A percentile compares a stretch with the other conserved stretches of the same genome.
phyloP scores from a whole-genome alignment of 2,113 vertebrate genomes.

The Chaetops frenatus region DNA sequence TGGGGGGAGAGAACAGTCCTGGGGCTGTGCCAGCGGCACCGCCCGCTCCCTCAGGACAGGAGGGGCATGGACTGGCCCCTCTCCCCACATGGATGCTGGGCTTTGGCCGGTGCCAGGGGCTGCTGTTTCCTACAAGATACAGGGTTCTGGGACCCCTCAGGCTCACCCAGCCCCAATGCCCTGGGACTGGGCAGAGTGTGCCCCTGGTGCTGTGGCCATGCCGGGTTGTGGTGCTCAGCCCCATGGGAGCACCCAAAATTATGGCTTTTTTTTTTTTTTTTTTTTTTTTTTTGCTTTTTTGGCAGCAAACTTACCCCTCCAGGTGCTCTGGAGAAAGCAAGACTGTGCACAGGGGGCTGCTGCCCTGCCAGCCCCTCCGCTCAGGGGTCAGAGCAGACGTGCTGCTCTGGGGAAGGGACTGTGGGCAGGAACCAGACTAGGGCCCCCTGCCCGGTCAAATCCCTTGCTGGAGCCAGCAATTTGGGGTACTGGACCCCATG shows the following conservation, averaged over 20 bases:
- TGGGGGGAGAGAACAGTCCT: background rate
- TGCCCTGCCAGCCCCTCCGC: background rate
- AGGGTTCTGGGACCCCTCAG: background rate
- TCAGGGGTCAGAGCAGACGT: background rate
- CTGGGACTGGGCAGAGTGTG: fast-evolving
- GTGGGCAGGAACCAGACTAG: background rate
- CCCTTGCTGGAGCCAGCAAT: background rate
- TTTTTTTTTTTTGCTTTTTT: background rate
- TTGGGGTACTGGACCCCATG: background rate
- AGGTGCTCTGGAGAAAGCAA: background rate
- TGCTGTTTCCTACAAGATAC: background rate
- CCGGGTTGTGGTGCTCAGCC: background rate
- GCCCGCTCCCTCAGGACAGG: fast-evolving
- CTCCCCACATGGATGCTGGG: background rate
- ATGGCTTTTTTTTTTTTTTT: constrained; percentile 49
- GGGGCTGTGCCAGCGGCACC: background rate
- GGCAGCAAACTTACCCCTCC: background rate
- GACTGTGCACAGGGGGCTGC: background rate
- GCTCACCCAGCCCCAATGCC: background rate
- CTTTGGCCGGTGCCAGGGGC: background rate
- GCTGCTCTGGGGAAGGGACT: background rate
- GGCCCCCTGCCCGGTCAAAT: background rate
- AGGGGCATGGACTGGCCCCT: background rate
- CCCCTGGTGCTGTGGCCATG: background rate
- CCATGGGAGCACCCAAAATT: background rate